Base-by-base conservation (phyloP, 2,113 vertebrate genomes). In the Nothocercus julius region DNA sequence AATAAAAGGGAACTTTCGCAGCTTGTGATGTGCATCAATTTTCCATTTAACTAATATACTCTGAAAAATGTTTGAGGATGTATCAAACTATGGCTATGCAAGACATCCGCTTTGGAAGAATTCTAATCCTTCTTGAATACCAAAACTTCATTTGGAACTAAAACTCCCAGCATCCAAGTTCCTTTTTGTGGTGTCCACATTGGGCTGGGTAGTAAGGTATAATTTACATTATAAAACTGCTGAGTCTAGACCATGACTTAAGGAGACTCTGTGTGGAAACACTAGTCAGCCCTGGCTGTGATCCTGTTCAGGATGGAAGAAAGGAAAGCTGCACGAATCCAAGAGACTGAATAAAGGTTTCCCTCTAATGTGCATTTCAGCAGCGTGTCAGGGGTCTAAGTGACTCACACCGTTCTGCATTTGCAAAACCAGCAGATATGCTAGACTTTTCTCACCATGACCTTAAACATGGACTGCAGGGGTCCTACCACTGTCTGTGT, bases 241-340 rank as follows among this genome's bases (percentile, higher is more conserved):
- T 77, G 82, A 92, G 72, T 91, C 85, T 87, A 85, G 75, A 85
- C 68, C 75, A 16, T 56, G 54, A 77, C 82, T 92, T 83, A 34
- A 66, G 76, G 68, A 85, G 68, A 38, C 40, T 85, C 22, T 63
- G n/a, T 0, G 1, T 66, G 72, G 89, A 95, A 92, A 89, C 19
- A 22, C 78, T 45, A 38, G 56, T 66, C 78, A 95, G 63, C 25
- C n/a, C 85, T 94, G 85, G 56, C 82, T 75, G 28, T 22, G 53
- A 54, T 96, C 64, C 85, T 96, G 0, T 51, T 90, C 54, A 74
- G 87, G 51, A 83, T 63, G 54, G 82, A 91, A 87, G 75, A 92
- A 81, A 82, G 82, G 36, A 93, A 92, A 91, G 49, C 85, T 92
- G 69, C 59, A 30, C 0, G 5, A 91, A 54, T 42, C 78, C 59